phyloP scores from a whole-genome alignment of 2,888 invertebrate genomes.

The Lottia gigantea region DNA sequence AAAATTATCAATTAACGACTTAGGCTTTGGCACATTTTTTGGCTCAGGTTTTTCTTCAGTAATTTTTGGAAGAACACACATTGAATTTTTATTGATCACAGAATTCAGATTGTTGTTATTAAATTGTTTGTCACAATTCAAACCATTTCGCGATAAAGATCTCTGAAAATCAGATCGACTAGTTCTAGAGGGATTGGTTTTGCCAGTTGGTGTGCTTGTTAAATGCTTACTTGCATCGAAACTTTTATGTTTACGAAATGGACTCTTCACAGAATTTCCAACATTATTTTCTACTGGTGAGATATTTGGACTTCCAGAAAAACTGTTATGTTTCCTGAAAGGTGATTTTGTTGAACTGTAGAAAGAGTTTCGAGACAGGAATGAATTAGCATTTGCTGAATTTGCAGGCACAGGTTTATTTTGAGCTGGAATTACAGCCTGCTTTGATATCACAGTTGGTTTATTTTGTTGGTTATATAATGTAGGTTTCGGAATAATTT shows the following conservation, averaged over 20 bases:
- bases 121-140: background rate
- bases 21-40: background rate
- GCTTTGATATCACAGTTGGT: no score
- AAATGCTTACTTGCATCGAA: constrained; percentile 21
- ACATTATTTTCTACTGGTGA: background rate
- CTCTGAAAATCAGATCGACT: background rate
- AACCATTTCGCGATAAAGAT: background rate
- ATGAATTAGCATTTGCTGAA: background rate
- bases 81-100: background rate
- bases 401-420: background rate
- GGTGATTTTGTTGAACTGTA: constrained; percentile 18
- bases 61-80: background rate
- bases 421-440: background rate
- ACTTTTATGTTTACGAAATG: constrained; percentile 37
- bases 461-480: background rate
- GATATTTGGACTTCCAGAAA: constrained; percentile 14
- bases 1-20: background rate
- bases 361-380: background rate
- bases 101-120: background rate
- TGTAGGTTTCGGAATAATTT: background rate
- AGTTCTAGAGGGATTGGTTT: background rate
- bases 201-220: background rate
- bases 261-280: background rate
- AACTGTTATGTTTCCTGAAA: constrained; percentile 31
- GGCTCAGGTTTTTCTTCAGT: background rate